A percentile compares a stretch with the other conserved stretches of the same genome.
These are phyloP conservation scores for Morpho achilles DNA, from an alignment of 2,888 invertebrate species.

Conservation along the genomic window DNA sequence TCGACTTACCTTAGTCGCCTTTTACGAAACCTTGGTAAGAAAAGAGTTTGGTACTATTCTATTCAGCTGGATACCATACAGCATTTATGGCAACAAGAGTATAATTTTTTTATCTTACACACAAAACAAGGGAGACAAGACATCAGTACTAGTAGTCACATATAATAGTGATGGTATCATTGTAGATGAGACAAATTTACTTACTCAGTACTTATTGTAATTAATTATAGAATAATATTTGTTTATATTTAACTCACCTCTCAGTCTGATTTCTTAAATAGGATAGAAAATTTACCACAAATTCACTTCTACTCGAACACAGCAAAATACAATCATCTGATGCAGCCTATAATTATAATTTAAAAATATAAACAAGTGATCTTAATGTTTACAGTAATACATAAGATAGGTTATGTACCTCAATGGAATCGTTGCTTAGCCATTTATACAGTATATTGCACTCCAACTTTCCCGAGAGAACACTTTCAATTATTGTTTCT, in stretches of 20 bases:
- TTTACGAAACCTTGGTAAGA: too few relatives aligned
- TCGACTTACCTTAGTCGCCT: too few relatives aligned
- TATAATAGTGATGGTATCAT: too few relatives aligned
- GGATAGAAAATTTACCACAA: constrained; percentile 78
- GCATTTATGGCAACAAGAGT: too few relatives aligned
- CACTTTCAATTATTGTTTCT: constrained; percentile 67
- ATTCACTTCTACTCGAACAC: constrained; percentile 68
- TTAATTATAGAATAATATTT: background rate
- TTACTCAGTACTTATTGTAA: too few relatives aligned
- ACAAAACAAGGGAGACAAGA: too few relatives aligned
- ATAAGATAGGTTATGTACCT: constrained; percentile 61
- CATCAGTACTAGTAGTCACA: too few relatives aligned
- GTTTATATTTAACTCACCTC: constrained; percentile 43
- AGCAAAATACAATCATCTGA: constrained; percentile 57
- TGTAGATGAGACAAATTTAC: too few relatives aligned
- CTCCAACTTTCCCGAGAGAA: constrained; percentile 63
- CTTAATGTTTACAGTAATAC: constrained; percentile 22
- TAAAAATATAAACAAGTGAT: constrained; percentile 26
- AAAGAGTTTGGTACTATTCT: too few relatives aligned
- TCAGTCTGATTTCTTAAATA: constrained; percentile 78
- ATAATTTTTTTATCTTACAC: too few relatives aligned
- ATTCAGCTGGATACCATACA: too few relatives aligned
- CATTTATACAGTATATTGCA: constrained; percentile 58
- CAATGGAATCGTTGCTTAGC: constrained; percentile 58
- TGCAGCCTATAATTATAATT: constrained; percentile 49